phyloP scores from a whole-genome alignment of 2,797 vertebrate genomes.

The Acanthornis magna region DNA sequence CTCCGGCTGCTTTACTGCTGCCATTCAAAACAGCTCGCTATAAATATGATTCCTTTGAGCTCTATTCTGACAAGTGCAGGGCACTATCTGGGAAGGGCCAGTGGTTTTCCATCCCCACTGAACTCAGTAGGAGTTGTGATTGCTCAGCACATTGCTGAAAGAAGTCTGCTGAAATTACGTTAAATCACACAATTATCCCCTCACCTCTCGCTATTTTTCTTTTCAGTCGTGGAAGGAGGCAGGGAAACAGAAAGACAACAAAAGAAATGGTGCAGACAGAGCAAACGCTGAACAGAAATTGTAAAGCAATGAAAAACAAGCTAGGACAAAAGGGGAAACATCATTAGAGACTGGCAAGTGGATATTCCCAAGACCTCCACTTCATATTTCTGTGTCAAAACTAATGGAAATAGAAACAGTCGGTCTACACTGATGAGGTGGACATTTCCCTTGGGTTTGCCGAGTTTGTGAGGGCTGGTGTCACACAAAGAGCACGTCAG shows the following conservation, averaged over 20 bases:
- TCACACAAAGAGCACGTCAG: conserved; percentile 10
- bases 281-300: conserved; percentile 39
- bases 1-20: conserved; percentile 58
- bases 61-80: conserved; percentile 17
- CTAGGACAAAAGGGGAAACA: conserved; percentile 26
- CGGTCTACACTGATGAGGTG: conserved; percentile 73
- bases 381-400: conserved; percentile 61
- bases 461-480: neutral
- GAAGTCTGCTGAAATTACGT: conserved; percentile 52
- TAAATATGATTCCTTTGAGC: conserved; percentile 58
- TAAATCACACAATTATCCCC: conserved; percentile 55
- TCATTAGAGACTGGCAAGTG: neutral
- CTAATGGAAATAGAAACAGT: conserved; percentile 69
- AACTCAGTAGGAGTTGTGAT: conserved; percentile 46
- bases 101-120: conserved; percentile 14
- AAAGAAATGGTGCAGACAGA: conserved; percentile 11
- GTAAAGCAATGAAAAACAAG: conserved; percentile 1
- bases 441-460: conserved; percentile 70
- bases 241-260: conserved; percentile 48
- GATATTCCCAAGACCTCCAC: neutral
- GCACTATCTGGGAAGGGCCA: conserved; percentile 30
- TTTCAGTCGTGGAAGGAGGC: neutral
- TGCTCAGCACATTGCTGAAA: conserved; percentile 33
- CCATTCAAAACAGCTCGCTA: conserved; percentile 59
- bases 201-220: neutral